Evolutionary conservation across 2,797 vertebrate genomes (phyloP).

Genomic region (Rhinella marina): DNA sequence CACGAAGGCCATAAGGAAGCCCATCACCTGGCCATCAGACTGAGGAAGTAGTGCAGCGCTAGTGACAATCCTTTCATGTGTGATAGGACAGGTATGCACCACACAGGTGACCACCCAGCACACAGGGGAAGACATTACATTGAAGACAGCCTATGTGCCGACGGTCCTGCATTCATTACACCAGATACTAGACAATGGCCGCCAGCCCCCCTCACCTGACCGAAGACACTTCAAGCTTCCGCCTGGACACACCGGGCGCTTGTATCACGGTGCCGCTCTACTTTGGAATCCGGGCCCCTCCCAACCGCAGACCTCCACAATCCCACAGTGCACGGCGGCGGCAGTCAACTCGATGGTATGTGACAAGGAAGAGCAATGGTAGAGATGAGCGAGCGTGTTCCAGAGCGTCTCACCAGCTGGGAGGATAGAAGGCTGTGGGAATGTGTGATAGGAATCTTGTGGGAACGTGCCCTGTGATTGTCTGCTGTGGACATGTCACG

Average conservation of each 20-base stretch:
- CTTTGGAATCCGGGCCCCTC: conserved; percentile 56
- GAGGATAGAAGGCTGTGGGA: background rate
- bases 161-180: no score
- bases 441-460: background rate
- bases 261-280: conserved; percentile 39
- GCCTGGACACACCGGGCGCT: background rate
- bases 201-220: conserved; percentile 14
- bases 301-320: conserved; percentile 19
- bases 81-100: no score
- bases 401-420: conserved; percentile 32
- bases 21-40: no score
- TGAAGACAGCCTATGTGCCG: no score
- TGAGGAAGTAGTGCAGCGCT: no score
- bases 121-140: no score
- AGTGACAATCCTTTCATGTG: no score
- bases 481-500: background rate
- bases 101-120: no score
- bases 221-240: background rate
- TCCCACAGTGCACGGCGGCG: conserved; percentile 34
- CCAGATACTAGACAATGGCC: no score
- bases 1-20: no score
- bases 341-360: conserved; percentile 30
- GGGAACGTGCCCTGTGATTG: background rate
- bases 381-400: background rate
- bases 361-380: background rate